Evolutionary conservation across 2,113 vertebrate genomes (phyloP).

Genomic region (Paratilapia polleni): DNA sequence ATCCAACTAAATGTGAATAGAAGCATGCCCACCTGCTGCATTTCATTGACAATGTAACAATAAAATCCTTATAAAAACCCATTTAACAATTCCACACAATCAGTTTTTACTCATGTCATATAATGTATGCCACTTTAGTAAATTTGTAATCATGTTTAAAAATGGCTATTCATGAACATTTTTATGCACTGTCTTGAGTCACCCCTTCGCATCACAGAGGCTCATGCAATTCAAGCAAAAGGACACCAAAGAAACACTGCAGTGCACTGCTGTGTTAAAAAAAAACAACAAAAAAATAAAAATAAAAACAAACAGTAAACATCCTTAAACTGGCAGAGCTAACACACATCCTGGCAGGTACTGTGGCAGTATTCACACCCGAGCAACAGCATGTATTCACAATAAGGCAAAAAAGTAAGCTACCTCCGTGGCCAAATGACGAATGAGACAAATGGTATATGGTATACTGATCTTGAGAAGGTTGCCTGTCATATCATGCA

Average conservation of each 20-base stretch:
- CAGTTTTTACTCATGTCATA: neutral
- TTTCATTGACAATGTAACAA: neutral
- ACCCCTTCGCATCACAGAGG: slow-evolving; percentile 38
- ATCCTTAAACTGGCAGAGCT: slow-evolving; percentile 1
- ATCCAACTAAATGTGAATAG: slow-evolving; percentile 32
- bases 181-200: neutral
- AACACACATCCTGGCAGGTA: slow-evolving; percentile 27
- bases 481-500: slow-evolving; percentile 70
- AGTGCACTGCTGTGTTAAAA: slow-evolving; percentile 5
- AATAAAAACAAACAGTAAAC: neutral
- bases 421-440: slow-evolving; percentile 21
- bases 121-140: neutral
- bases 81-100: neutral
- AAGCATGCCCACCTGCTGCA: slow-evolving; percentile 42
- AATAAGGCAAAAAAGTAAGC: slow-evolving; percentile 2
- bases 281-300: no score
- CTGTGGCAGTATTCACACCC: slow-evolving; percentile 18
- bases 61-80: neutral
- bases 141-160: neutral
- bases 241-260: slow-evolving; percentile 49
- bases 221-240: slow-evolving; percentile 72
- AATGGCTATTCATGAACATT: neutral
- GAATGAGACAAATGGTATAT: slow-evolving; percentile 52
- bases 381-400: slow-evolving; percentile 34
- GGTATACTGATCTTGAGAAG: slow-evolving; percentile 18